A percentile compares a stretch with the other conserved stretches of the same genome.
Evolutionary conservation across 2,888 invertebrate genomes (phyloP).

Genomic region (Sesia bembeciformis): DNA sequence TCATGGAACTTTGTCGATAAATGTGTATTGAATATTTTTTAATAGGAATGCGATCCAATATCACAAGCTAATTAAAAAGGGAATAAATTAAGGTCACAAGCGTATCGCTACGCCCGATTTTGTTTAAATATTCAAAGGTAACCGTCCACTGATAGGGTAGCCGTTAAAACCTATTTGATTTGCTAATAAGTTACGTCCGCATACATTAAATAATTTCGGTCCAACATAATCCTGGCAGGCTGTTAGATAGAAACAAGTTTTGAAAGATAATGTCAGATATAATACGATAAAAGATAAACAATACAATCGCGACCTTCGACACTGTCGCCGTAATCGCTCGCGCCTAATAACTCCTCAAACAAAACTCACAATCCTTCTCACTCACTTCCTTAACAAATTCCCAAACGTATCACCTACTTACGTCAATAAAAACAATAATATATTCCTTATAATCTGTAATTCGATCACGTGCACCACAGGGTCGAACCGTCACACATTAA

Average conservation of each 20-base stretch:
- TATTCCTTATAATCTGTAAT: slow-evolving; percentile 49
- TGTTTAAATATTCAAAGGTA: not conserved
- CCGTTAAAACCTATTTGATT: not conserved
- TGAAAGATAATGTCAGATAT: slow-evolving; percentile 19
- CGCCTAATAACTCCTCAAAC: not conserved
- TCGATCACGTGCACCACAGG: slow-evolving; percentile 56
- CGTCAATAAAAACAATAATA: slow-evolving; percentile 46
- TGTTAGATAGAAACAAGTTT: slow-evolving; percentile 1
- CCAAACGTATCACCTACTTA: slow-evolving; percentile 44
- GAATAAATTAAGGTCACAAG: not conserved
- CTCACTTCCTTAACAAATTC: slow-evolving; percentile 36
- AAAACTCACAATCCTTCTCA: not conserved
- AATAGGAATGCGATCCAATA: not conserved
- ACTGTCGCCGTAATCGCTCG: slow-evolving; percentile 26
- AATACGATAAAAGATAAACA: slow-evolving; percentile 43
- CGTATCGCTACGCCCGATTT: not conserved
- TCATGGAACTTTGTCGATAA: not conserved
- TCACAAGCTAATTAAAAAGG: not conserved
- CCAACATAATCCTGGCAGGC: not conserved
- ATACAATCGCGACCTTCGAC: slow-evolving; percentile 44
- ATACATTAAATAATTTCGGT: not conserved
- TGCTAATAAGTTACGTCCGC: not conserved
- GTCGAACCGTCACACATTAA: slow-evolving; percentile 43
- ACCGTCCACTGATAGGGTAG: not conserved
- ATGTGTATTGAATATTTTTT: not conserved